Percentiles rank a stretch among this genome's conserved stretches.
phyloP scores from a whole-genome alignment of 2,797 vertebrate species.

The Aldrovandia affinis region DNA sequence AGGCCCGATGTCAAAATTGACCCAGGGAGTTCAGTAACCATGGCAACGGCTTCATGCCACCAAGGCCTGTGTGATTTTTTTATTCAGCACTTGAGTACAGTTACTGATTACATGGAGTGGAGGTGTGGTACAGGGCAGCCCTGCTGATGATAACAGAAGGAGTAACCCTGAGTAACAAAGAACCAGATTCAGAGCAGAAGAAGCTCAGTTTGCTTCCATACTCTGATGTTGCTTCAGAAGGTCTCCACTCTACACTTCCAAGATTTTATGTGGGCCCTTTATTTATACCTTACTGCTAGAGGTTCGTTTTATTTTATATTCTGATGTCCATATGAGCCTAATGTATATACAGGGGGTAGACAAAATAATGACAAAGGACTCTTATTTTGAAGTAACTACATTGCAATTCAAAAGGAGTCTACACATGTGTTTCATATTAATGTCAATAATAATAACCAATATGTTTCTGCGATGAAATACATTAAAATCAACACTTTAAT shows the following conservation, averaged over 20 bases:
- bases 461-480: too few species aligned
- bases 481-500: too few species aligned
- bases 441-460: too few species aligned
- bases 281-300: too few species aligned
- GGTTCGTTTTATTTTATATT: too few species aligned
- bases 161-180: neutral
- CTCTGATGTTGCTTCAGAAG: neutral
- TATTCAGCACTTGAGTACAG: neutral
- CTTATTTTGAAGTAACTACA: too few species aligned
- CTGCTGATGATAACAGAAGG: neutral
- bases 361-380: too few species aligned
- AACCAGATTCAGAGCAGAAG: neutral
- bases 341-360: too few species aligned
- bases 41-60: neutral
- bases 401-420: too few species aligned
- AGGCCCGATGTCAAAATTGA: neutral
- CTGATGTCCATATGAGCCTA: too few species aligned
- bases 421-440: too few species aligned
- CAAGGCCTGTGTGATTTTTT: neutral
- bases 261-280: neutral
- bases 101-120: constrained; percentile 6
- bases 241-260: neutral
- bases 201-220: neutral
- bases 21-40: neutral
- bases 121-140: neutral